phyloP scores from a whole-genome alignment of 2,797 vertebrate genomes.

The Morus bassanus region DNA sequence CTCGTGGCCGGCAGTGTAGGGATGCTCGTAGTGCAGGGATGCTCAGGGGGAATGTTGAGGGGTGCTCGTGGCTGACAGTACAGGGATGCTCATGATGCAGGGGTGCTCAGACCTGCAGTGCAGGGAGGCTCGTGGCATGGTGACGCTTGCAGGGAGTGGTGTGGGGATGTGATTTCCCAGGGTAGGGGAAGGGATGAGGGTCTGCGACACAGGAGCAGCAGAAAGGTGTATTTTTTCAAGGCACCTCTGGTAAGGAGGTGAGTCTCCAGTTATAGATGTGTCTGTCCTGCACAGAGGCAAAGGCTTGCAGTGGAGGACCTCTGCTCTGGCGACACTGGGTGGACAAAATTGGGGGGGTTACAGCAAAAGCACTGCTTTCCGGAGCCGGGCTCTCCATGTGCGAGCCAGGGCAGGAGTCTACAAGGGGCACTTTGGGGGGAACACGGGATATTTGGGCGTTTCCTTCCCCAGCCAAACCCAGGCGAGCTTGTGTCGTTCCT shows the following conservation, averaged over 20 bases:
- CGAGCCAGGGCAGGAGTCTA: not conserved
- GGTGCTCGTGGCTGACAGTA: not conserved
- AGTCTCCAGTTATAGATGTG: not conserved
- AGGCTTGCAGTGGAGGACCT: not conserved
- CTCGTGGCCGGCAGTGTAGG: not conserved
- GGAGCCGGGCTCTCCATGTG: not conserved
- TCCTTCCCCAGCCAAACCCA: not conserved
- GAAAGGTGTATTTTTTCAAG: not conserved
- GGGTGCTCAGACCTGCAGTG: not conserved
- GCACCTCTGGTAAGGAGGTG: not conserved
- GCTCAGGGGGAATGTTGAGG: not conserved
- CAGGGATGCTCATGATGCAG: not conserved
- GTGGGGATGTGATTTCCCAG: not conserved
- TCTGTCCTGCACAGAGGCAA: not conserved
- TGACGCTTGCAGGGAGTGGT: not conserved
- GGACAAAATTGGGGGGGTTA: not conserved
- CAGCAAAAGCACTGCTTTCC: not conserved
- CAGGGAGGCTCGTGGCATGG: accelerated
- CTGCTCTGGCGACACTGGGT: not conserved
- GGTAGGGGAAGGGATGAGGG: not conserved
- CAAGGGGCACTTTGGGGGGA: not conserved
- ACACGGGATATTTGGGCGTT: not conserved
- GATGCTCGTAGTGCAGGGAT: not conserved
- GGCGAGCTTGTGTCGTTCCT: accelerated
- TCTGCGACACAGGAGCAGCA: not conserved